Evolutionary conservation across 2,113 vertebrate species (phyloP).

Genomic region (Xyrauchen texanus): DNA sequence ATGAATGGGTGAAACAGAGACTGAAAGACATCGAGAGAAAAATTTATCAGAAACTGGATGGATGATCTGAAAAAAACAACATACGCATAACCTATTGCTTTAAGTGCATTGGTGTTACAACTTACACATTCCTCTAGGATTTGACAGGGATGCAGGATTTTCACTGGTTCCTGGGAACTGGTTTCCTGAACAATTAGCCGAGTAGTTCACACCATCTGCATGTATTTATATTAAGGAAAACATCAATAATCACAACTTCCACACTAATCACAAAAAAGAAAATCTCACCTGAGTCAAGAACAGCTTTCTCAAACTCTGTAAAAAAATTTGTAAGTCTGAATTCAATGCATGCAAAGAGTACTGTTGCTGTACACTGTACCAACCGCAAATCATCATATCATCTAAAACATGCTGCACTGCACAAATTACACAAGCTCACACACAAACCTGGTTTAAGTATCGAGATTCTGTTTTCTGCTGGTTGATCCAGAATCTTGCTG

Average conservation of each 20-base stretch:
- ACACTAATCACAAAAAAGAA: background rate
- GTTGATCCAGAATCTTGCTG: constrained; percentile 57
- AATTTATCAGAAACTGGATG: background rate
- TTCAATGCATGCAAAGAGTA: background rate
- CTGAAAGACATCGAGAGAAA: constrained; percentile 21
- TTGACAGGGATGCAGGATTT: background rate
- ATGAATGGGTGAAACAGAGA: background rate
- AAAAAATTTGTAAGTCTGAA: constrained; percentile 19
- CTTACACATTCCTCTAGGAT: background rate
- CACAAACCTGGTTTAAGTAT: constrained; percentile 58
- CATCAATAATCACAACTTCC: too few relatives aligned
- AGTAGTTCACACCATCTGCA: too few relatives aligned
- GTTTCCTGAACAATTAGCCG: too few relatives aligned
- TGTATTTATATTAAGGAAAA: too few relatives aligned
- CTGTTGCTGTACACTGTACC: background rate
- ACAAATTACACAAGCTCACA: background rate
- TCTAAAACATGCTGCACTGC: background rate
- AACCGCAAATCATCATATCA: background rate
- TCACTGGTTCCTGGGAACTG: background rate
- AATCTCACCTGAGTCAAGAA: background rate
- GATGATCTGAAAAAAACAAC: too few relatives aligned
- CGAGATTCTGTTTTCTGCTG: constrained; percentile 59
- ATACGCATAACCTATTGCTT: background rate
- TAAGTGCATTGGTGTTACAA: background rate
- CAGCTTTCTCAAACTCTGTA: constrained; percentile 20